These are phyloP conservation scores for Leptopterna dolabrata DNA, from an alignment of 2,888 invertebrate genomes.

Conservation along the genomic window DNA sequence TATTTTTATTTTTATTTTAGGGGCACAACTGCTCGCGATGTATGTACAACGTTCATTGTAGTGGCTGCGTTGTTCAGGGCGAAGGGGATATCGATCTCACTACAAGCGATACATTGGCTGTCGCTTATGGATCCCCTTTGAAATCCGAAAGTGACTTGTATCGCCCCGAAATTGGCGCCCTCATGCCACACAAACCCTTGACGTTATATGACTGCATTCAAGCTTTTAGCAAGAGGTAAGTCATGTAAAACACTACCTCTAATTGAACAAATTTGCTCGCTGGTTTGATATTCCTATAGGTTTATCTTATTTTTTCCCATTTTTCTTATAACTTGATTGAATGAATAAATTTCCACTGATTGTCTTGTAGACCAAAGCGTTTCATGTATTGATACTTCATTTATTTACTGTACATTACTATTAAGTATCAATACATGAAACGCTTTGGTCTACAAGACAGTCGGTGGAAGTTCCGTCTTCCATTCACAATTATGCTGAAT, in stretches of 20 bases:
- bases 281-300: too few species aligned
- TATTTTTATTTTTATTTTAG: too few species aligned
- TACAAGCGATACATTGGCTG: slow-evolving; percentile 71
- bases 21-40: slow-evolving; percentile 73
- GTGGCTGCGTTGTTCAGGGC: slow-evolving; percentile 70
- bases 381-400: too few species aligned
- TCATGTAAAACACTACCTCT: too few species aligned
- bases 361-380: too few species aligned
- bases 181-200: slow-evolving; percentile 65
- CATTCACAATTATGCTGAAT: too few species aligned
- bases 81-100: slow-evolving; percentile 69
- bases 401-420: too few species aligned
- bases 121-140: slow-evolving; percentile 67
- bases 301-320: background rate
- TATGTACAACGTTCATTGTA: slow-evolving; percentile 71
- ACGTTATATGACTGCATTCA: slow-evolving; percentile 74
- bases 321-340: background rate
- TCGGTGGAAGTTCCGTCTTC: too few species aligned
- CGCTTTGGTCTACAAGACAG: too few species aligned
- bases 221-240: slow-evolving; percentile 73
- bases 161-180: background rate
- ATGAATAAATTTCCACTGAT: too few species aligned
- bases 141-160: background rate
- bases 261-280: too few species aligned
- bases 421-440: too few species aligned